Evolutionary conservation across 2,888 invertebrate species (phyloP), one percentile per base, ranked within the genome.

Genomic region (Melipona bicolor): DNA sequence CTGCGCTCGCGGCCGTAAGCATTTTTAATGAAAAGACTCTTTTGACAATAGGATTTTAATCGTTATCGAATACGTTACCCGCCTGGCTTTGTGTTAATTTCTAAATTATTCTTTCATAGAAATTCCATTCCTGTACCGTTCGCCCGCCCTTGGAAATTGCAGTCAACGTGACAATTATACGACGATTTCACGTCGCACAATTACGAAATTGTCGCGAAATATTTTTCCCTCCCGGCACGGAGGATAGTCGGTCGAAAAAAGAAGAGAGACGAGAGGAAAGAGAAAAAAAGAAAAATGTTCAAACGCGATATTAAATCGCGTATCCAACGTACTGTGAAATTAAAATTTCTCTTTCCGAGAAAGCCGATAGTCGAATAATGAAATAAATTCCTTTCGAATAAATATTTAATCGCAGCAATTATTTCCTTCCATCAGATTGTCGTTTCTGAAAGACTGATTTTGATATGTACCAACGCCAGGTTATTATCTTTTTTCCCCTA

Each of bases 11-110:
- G n/a, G 32, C 43, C 11, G 49, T 52, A 36, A 65, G 76, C 50
- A 70, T 83, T 83, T 82, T 62, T 68, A 72, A 75, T 83, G 83
- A 83, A 83, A 82, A 72, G 76, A 72, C 50, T 75, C 76, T 21
- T 65, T 17, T 71, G 43, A 76, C 83, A 83, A 83, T 83, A 50
- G 83, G 62, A 76, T 83, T 83, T 83, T 76, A 76, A 82, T 82
- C 76, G 65, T 72, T 59, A 83, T 83, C 82, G 83, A 83, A 72
- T 72, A 27, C 67, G 61, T 43, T 27, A 24, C 50, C 50, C 49
- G 21, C 32, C 50, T 43, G 49, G 19, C 24, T 65, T 65, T 81
- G 70, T 75, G 59, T 70, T 82, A 75, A 82, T 82, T 75, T 81
- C 75, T 54, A 75, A 76, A 82, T 71, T 71, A 82, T 75, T 74